These are phyloP conservation scores for Pseudomyrmex gracilis DNA, from an alignment of 1,140 invertebrate species.

Conservation along the genomic window DNA sequence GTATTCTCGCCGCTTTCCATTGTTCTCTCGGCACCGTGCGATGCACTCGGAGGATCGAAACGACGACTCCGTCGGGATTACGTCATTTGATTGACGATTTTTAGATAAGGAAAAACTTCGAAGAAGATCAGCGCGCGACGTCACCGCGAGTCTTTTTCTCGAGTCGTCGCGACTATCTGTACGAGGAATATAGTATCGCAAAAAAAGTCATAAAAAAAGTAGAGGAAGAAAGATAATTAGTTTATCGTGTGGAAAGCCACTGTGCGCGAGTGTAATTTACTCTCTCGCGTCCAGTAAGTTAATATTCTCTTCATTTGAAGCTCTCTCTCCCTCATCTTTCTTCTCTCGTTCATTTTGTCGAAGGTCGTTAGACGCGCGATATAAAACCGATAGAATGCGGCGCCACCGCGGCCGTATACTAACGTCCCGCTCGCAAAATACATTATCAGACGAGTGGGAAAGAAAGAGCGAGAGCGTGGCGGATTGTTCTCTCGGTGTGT, in stretches of 20 bases:
- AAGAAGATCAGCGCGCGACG: neutral
- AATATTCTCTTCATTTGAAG: conserved; percentile 47
- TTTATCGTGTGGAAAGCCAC: conserved; percentile 15
- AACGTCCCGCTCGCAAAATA: conserved; percentile 51
- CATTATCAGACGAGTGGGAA: conserved; percentile 66
- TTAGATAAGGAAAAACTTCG: neutral
- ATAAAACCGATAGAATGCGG: conserved; percentile 70
- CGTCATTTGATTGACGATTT: neutral
- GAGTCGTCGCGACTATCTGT: neutral
- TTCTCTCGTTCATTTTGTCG: neutral
- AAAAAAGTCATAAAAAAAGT: neutral
- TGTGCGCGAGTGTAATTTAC: conserved; percentile 19
- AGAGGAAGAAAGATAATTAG: conserved; percentile 7
- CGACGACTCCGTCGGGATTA: neutral
- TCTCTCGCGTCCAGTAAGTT: conserved; percentile 27
- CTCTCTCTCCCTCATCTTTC: too few relatives aligned
- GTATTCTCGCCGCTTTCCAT: neutral
- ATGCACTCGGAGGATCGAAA: neutral
- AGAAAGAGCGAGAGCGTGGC: conserved; percentile 1
- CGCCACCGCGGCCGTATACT: conserved; percentile 45
- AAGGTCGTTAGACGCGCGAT: conserved; percentile 55
- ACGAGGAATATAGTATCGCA: neutral
- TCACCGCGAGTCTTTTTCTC: neutral
- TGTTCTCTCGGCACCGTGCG: neutral
- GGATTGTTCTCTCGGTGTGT: conserved; percentile 69